These are phyloP conservation scores for Ectropis grisescens DNA, from an alignment of 1,140 invertebrate genomes.

Conservation along the genomic window DNA sequence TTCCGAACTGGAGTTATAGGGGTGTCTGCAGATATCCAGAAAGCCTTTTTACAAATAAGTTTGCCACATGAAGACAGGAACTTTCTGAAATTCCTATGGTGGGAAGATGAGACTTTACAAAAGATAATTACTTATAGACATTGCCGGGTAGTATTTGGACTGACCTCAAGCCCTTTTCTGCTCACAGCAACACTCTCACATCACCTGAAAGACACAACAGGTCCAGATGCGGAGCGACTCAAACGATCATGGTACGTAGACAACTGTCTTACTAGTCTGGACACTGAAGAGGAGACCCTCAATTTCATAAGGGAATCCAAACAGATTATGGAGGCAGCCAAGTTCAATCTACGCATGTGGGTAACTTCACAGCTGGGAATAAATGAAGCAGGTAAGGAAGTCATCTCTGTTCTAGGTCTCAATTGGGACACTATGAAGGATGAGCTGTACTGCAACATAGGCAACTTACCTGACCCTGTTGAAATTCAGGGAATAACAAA, in stretches of 20 bases:
- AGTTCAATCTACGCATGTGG: constrained; percentile 2
- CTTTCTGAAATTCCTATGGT: constrained; percentile 3
- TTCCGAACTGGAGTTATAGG: constrained; percentile 40
- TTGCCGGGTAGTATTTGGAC: constrained; percentile 4
- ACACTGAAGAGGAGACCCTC: not conserved
- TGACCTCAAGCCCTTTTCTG: constrained; percentile 5
- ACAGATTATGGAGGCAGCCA: not conserved
- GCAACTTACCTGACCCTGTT: not conserved
- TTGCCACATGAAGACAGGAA: not conserved
- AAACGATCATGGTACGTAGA: constrained; percentile 1
- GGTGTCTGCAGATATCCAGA: constrained; percentile 49
- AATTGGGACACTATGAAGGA: not conserved
- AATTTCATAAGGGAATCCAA: constrained; percentile 1
- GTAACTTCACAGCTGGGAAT: not conserved
- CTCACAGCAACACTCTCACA: constrained; percentile 2
- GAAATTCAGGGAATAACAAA: constrained; percentile 1
- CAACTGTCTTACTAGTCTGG: constrained; percentile 1
- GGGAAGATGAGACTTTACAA: not conserved
- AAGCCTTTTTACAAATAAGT: constrained; percentile 8
- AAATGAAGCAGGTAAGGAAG: constrained; percentile 1
- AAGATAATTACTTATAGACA: constrained; percentile 3
- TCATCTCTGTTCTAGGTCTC: constrained; percentile 1
- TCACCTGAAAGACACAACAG: constrained; percentile 1
- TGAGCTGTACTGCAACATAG: not conserved
- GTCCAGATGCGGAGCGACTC: not conserved